Evolutionary conservation across 2,113 vertebrate species (phyloP).

Genomic region (Hyperopisus bebe): DNA sequence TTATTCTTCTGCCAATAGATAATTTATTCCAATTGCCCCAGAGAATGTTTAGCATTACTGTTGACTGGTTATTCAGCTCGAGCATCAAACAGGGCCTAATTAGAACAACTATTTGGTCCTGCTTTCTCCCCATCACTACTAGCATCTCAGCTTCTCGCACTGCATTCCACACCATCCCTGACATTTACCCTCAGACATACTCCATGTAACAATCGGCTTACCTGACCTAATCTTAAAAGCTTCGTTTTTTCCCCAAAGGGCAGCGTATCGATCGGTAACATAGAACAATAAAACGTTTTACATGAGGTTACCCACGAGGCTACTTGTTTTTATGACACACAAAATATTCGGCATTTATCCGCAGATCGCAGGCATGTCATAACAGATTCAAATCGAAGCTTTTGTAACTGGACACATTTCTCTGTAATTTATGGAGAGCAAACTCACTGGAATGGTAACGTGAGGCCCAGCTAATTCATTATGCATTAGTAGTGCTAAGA

Average conservation of each 20-base stretch:
- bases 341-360: not conserved
- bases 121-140: not conserved
- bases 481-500: not conserved
- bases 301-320: not conserved
- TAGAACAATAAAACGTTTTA: not conserved
- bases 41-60: not conserved
- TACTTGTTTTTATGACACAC: not conserved
- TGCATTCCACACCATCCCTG: not conserved
- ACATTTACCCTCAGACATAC: not conserved
- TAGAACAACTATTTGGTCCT: not conserved
- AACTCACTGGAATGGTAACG: not conserved
- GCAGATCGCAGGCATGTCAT: not conserved
- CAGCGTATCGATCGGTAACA: not conserved
- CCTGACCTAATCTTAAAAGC: not conserved
- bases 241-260: not conserved
- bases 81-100: constrained; percentile 2
- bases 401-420: not conserved
- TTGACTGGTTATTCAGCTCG: not conserved
- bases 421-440: not conserved
- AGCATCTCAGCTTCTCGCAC: not conserved
- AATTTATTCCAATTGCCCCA: constrained; percentile 3
- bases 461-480: not conserved
- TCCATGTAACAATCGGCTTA: not conserved
- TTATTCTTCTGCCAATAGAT: not conserved
- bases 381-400: not conserved